Base-by-base conservation (phyloP, 2,113 vertebrate genomes). In the Cacatua alba region DNA sequence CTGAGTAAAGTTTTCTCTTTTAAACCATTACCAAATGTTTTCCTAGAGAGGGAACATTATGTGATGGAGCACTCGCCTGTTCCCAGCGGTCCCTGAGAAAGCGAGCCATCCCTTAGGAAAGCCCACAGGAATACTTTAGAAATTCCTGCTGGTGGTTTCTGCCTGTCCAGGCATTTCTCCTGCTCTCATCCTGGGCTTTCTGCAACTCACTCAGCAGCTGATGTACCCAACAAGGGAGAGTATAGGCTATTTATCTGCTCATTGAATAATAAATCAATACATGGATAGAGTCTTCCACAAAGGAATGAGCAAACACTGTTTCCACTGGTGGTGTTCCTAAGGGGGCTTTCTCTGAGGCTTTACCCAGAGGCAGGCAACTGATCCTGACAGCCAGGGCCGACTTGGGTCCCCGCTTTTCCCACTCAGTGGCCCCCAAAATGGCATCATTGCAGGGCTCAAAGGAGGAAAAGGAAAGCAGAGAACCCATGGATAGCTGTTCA, bases 1-100 rank as follows among this genome's bases (percentile, higher is more conserved):
- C 39, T 67, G 81, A 82, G 49, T 82, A 86, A 97, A 97, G 57
- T 41, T 68, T 92, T 95, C 76, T 87, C 90, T 95, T 96, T 95
- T 94, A 94, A 96, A 95, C 91, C 85, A 67, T 82, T 91, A 97
- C 46, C 85, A 86, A 96, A 93, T 95, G 65, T 95, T 97, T 97
- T 97, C 95, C 96, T 93, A 91, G 92, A 57, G 52, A 93, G 72
- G 92, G 94, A 96, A 96, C 90, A 87, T 62, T 70, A 29, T 91
- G 87, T 86, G 69, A 75, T 5, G 3, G 88, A 95, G 92, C 4
- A 9, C 80, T 93, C 0, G 37, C 68, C 64, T 37, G 70, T 79
- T 95, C 92, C 51, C 87, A 94, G 60, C 18, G 0, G 67, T 68
- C 64, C 87, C 79, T 84, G 92, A 95, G 97, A 98, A 97, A 95